Base-by-base conservation (phyloP, 35 echinoderm and acorn worm species). In the Heliocidaris tuberculata region DNA sequence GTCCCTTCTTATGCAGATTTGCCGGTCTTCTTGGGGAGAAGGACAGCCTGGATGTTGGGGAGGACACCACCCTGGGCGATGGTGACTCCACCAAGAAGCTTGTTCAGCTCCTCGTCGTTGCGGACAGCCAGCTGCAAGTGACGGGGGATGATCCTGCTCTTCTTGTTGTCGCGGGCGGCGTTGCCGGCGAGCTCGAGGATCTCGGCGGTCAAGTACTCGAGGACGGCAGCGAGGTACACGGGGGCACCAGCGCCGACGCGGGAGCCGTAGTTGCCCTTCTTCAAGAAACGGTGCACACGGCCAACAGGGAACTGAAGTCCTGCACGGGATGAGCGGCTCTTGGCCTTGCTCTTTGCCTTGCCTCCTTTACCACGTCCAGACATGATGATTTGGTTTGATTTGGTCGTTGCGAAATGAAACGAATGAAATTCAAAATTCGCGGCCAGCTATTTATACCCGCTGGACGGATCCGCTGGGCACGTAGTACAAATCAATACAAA, bases 21-120 rank as follows among this genome's bases (percentile, higher is more conserved):
- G 49, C 47, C 60, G 52, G 85, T 95, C 93, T 99, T 99, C 93
- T 97, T 96, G 48, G 98, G 98, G 49, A 99, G 95, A 24, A 99
- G 95, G 6, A 99, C 98, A 94, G 96, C 95, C 95, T 99, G 98
- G 94, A 99, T 99, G 89, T 99, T 99, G 60, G 98, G 98, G 16
- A 97, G 94, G 29, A 97, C 97, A 90, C 97, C 97, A 30, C 97
- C 97, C 47, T 97, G 95, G 31, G 97, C 97, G 86, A 97, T 96
- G 90, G 97, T 97, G 35, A 97, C 97, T 49, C 95, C 94, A 30
- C 95, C 85, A 42, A 97, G 92, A 7, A 97, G 92, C 87, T 95
- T 96, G 92, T 97, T 97, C 48, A 97, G 60, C 86, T 97, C 97
- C 95, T 97, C 97, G 93, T 97, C 97, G 85, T 97, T 97, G 60